These are phyloP conservation scores for Gobio occitaniae DNA, from an alignment of 2,797 vertebrate species.

Conservation along the genomic window DNA sequence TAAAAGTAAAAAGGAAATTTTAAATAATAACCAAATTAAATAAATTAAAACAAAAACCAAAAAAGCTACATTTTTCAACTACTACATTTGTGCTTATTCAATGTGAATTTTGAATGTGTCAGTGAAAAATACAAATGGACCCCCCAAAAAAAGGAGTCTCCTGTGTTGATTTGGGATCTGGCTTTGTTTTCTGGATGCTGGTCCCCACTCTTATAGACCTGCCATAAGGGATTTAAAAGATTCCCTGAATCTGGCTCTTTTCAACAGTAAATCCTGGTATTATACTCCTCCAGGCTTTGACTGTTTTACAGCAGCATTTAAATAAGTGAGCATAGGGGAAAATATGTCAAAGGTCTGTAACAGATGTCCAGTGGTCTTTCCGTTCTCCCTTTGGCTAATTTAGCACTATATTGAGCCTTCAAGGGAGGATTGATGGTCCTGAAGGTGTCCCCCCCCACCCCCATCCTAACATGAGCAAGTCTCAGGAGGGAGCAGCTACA, in stretches of 20 bases:
- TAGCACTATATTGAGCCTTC: slow-evolving; percentile 72
- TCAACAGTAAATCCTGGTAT: slow-evolving; percentile 65
- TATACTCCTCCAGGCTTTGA: slow-evolving; percentile 61
- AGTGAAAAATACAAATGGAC: slow-evolving; percentile 5
- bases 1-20: not conserved
- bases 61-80: not conserved
- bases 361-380: slow-evolving; percentile 68
- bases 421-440: slow-evolving; percentile 78
- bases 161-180: slow-evolving; percentile 47
- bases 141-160: slow-evolving; percentile 25
- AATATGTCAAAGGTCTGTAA: slow-evolving; percentile 61
- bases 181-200: slow-evolving; percentile 38
- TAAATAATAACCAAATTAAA: not conserved
- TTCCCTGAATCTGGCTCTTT: slow-evolving; percentile 61
- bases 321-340: slow-evolving; percentile 60
- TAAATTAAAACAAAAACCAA: not conserved
- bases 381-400: slow-evolving; percentile 73
- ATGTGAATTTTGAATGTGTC: not conserved
- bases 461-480: slow-evolving; percentile 82
- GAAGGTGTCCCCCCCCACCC: slow-evolving; percentile 66
- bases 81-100: not conserved
- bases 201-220: slow-evolving; percentile 52
- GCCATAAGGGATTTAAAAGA: slow-evolving; percentile 62
- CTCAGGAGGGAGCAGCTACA: slow-evolving; percentile 92
- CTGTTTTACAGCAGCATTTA: slow-evolving; percentile 67